phyloP scores from a whole-genome alignment of 2,888 invertebrate species.

The Phaedon cochleariae region DNA sequence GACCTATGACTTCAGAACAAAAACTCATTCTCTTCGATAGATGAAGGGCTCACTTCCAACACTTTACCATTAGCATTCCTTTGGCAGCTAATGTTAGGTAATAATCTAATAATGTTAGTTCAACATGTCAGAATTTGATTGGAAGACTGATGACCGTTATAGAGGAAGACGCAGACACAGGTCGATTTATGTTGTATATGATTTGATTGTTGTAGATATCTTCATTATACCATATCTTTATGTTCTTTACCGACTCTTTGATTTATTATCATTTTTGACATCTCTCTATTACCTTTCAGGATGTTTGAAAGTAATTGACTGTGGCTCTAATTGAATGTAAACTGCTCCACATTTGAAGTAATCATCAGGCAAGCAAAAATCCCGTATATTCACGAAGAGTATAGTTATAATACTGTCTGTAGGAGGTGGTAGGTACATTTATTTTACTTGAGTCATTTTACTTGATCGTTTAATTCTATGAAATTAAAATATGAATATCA shows the following conservation, averaged over 20 bases:
- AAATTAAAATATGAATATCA: too few relatives aligned
- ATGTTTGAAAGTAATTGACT: too few relatives aligned
- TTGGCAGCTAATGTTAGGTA: constrained; percentile 24
- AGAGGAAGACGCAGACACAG: not conserved
- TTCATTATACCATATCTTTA: not conserved
- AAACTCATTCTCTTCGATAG: constrained; percentile 51
- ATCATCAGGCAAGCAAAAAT: too few relatives aligned
- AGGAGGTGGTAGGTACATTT: too few relatives aligned
- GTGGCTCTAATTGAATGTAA: too few relatives aligned
- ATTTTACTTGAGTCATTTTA: too few relatives aligned
- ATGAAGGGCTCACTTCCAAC: not conserved
- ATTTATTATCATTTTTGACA: not conserved
- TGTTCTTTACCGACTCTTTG: not conserved
- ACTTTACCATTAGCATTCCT: constrained; percentile 21
- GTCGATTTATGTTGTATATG: not conserved
- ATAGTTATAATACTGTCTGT: too few relatives aligned
- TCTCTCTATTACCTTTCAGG: not conserved
- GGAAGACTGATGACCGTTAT: constrained; percentile 19
- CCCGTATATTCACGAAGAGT: too few relatives aligned
- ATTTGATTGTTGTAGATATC: not conserved
- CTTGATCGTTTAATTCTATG: too few relatives aligned
- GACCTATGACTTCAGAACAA: constrained; percentile 59
- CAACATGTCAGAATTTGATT: constrained; percentile 33
- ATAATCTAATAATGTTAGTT: constrained; percentile 25
- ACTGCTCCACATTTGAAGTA: too few relatives aligned